These are phyloP conservation scores for Sternarchorhynchus goeldii DNA, from an alignment of 2,797 vertebrate species.

Conservation along the genomic window DNA sequence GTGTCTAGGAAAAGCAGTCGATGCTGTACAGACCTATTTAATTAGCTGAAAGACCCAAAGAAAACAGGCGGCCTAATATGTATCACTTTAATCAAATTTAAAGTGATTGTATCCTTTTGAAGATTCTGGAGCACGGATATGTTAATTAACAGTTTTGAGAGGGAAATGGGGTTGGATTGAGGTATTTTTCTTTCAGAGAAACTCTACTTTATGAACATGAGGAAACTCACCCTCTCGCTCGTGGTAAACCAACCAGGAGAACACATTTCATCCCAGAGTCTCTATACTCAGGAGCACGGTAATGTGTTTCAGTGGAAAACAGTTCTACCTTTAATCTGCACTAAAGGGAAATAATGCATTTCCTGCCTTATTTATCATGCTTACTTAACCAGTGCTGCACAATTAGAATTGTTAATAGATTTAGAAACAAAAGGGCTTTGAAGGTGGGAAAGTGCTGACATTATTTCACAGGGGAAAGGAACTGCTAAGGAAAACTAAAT, in stretches of 20 bases:
- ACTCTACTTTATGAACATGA: constrained; percentile 76
- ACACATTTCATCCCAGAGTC: constrained; percentile 77
- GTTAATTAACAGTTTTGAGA: constrained; percentile 81
- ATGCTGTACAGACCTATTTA: constrained; percentile 79
- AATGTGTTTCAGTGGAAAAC: constrained; percentile 76
- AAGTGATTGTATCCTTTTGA: constrained; percentile 78
- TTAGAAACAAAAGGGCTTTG: constrained; percentile 98
- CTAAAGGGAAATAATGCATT: constrained; percentile 96
- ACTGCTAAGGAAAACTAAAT: constrained; percentile 80
- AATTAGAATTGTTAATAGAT: constrained; percentile 99
- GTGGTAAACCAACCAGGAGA: constrained; percentile 74
- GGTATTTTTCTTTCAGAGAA: constrained; percentile 72
- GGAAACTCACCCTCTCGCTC: constrained; percentile 74
- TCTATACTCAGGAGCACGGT: constrained; percentile 80
- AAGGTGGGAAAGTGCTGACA: constrained; percentile 99
- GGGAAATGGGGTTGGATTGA: constrained; percentile 68
- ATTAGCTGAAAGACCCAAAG: constrained; percentile 80
- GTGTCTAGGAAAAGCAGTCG: constrained; percentile 79
- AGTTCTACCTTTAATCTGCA: constrained; percentile 89
- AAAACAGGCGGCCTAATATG: constrained; percentile 79
- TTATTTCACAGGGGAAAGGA: constrained; percentile 97
- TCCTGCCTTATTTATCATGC: constrained; percentile 98
- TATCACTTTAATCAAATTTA: constrained; percentile 83
- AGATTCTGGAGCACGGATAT: constrained; percentile 75
- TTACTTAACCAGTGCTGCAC: constrained; percentile 97